Conservation (phyloP, 1,140 invertebrate species). For the Anastrepha ludens region DNA sequence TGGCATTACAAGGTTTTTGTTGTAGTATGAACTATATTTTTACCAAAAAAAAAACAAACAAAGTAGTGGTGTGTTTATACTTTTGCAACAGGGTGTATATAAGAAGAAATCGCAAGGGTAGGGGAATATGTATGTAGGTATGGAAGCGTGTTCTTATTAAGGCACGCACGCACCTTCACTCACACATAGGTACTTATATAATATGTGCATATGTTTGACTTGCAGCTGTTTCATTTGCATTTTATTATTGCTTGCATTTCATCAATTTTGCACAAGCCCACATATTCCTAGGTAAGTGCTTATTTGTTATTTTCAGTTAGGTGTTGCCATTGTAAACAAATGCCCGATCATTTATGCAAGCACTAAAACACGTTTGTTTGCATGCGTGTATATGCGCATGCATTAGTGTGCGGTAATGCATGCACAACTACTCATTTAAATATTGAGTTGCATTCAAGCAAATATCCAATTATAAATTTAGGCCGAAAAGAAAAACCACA, state of each 20-base stretch:
- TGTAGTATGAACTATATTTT: too few relatives aligned
- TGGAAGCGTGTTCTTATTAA: too few relatives aligned
- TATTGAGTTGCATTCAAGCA: not conserved
- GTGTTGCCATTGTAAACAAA: slow-evolving; percentile 1
- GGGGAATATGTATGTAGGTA: too few relatives aligned
- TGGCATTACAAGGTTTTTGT: too few relatives aligned
- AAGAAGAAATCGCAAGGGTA: too few relatives aligned
- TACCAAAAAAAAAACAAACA: too few relatives aligned
- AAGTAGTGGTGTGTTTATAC: too few relatives aligned
- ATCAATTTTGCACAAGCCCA: slow-evolving; percentile 21
- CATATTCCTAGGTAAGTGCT: not conserved
- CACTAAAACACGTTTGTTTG: not conserved
- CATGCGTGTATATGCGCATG: not conserved
- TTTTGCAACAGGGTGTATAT: too few relatives aligned
- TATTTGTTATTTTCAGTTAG: not conserved
- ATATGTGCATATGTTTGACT: not conserved
- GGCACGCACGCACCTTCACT: not conserved
- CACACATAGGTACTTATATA: not conserved
- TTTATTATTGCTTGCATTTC: slow-evolving; percentile 45
- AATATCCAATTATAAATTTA: not conserved
- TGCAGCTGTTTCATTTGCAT: slow-evolving; percentile 20
- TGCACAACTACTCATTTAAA: not conserved
- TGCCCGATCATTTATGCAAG: not conserved
- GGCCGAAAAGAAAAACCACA: not conserved
- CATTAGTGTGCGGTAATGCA: not conserved